Percentiles rank a stretch among this genome's conserved stretches.
phyloP scores from a whole-genome alignment of 2,113 vertebrate genomes.

The Phalacrocorax pelagicus region DNA sequence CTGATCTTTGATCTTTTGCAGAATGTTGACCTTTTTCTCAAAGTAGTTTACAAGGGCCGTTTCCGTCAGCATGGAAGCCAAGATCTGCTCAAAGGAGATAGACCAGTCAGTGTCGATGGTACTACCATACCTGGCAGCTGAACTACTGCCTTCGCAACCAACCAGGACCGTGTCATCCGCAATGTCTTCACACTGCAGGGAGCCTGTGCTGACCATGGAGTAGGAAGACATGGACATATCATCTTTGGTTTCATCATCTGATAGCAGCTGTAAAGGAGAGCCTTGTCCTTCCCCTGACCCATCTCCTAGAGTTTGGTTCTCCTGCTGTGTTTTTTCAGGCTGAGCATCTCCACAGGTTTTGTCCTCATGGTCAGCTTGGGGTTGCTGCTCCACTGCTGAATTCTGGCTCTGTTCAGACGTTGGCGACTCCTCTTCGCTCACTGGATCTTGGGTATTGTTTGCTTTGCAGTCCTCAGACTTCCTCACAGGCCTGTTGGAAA shows the following conservation, averaged over 20 bases:
- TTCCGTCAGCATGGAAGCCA: conserved; percentile 94
- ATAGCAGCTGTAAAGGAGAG: conserved; percentile 71
- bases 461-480: conserved; percentile 63
- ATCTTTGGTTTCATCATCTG: conserved; percentile 88
- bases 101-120: conserved; percentile 89
- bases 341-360: conserved; percentile 33
- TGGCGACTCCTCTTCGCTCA: conserved; percentile 61
- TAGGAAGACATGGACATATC: conserved; percentile 93
- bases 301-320: conserved; percentile 64
- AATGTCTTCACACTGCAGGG: conserved; percentile 90
- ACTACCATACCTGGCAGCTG: conserved; percentile 72
- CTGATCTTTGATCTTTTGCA: conserved; percentile 85
- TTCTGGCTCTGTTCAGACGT: conserved; percentile 46
- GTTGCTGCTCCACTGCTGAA: conserved; percentile 40
- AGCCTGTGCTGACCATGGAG: conserved; percentile 89
- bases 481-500: conserved; percentile 75
- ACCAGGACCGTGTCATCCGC: conserved; percentile 87
- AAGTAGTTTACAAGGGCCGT: conserved; percentile 92
- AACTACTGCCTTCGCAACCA: conserved; percentile 70
- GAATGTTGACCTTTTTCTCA: conserved; percentile 86
- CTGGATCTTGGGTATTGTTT: conserved; percentile 28
- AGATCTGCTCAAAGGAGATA: conserved; percentile 95
- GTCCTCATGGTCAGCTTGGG: conserved; percentile 41
- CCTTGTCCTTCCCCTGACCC: conserved; percentile 65
- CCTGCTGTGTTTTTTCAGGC: conserved; percentile 52